phyloP scores from a whole-genome alignment of 2,797 vertebrate species.

The Peromyscus melanophrys region DNA sequence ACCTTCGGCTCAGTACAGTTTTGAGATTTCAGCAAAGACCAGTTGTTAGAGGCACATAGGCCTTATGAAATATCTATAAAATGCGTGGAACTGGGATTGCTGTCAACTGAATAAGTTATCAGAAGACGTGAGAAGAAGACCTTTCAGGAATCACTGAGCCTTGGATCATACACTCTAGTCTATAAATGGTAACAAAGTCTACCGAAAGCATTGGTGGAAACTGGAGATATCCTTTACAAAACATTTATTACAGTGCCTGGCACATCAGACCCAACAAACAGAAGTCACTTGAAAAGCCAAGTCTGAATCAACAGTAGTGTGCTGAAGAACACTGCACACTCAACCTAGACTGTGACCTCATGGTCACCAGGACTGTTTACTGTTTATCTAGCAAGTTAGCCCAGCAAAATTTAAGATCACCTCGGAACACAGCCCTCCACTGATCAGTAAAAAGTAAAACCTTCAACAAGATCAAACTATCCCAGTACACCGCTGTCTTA shows the following conservation, averaged over 20 bases:
- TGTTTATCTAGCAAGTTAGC: background rate
- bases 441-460: slow-evolving; percentile 51
- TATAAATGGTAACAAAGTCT: slow-evolving; percentile 54
- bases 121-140: slow-evolving; percentile 32
- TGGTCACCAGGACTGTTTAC: background rate
- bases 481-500: background rate
- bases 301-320: background rate
- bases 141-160: slow-evolving; percentile 2
- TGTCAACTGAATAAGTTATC: slow-evolving; percentile 37
- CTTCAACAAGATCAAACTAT: slow-evolving; percentile 47
- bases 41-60: background rate
- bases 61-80: slow-evolving; percentile 8
- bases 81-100: background rate
- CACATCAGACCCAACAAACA: background rate
- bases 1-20: background rate
- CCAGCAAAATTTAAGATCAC: slow-evolving; percentile 42
- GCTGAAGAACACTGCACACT: background rate
- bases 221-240: background rate
- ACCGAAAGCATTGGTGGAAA: slow-evolving; percentile 20
- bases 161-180: background rate
- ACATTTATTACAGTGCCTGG: background rate
- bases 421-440: background rate
- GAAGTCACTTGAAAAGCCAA: slow-evolving; percentile 23
- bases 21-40: background rate
- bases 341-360: background rate